Conservation (phyloP, 2,888 invertebrate species). For the Gerris lacustris region DNA sequence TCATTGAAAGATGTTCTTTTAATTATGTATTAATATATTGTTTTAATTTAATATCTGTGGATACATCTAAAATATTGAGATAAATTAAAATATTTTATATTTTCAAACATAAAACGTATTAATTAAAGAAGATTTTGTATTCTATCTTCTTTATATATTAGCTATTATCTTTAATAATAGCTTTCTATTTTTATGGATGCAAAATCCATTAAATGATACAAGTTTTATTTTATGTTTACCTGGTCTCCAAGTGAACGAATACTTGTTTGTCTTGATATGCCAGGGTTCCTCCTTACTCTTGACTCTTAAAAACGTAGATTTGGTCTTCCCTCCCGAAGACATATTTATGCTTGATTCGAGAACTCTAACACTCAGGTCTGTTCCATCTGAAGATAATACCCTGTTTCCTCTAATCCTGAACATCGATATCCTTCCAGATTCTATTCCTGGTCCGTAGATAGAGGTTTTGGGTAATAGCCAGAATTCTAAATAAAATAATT, state of each 20-base stretch:
- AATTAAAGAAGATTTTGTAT: too few relatives aligned
- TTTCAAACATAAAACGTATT: too few relatives aligned
- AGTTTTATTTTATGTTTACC: not conserved
- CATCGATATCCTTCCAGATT: conserved; percentile 5
- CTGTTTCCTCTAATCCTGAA: conserved; percentile 1
- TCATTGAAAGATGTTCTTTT: too few relatives aligned
- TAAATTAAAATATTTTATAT: too few relatives aligned
- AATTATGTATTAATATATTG: too few relatives aligned
- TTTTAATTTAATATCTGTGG: too few relatives aligned
- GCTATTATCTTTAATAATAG: too few relatives aligned
- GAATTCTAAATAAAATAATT: conserved; percentile 6
- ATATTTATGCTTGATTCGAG: not conserved
- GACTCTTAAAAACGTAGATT: not conserved
- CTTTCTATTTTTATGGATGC: too few relatives aligned
- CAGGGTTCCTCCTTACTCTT: not conserved
- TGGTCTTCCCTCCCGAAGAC: not conserved
- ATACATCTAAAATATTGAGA: too few relatives aligned
- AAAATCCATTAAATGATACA: too few relatives aligned
- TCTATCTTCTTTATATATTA: too few relatives aligned
- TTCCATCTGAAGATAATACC: not conserved
- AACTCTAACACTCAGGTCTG: not conserved
- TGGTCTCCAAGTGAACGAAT: not conserved
- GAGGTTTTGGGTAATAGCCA: not conserved
- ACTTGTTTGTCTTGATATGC: not conserved
- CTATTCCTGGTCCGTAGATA: conserved; percentile 2